These are phyloP conservation scores for Oryctes rhinoceros DNA, from an alignment of 1,140 invertebrate genomes.

Conservation along the genomic window DNA sequence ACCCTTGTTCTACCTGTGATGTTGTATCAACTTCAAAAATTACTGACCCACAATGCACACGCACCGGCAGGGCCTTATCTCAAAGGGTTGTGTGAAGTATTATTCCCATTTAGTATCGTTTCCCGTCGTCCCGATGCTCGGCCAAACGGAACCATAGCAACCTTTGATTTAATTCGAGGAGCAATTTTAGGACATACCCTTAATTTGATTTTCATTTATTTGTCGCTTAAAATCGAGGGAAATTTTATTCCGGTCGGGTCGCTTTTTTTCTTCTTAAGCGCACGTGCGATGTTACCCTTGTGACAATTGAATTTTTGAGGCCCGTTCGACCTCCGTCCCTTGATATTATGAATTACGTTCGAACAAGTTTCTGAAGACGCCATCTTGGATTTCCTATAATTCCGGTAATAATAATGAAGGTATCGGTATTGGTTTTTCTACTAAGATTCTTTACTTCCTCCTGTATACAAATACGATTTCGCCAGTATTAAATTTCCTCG, in stretches of 20 bases:
- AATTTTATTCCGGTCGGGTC: neutral
- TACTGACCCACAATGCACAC: slow-evolving; percentile 4
- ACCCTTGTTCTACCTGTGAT: slow-evolving; percentile 46
- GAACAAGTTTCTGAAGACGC: no score
- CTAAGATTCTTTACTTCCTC: neutral
- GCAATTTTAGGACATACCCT: slow-evolving; percentile 33
- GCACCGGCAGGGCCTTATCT: neutral
- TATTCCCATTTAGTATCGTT: slow-evolving; percentile 43
- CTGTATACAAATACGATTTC: slow-evolving; percentile 8
- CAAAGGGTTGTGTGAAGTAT: slow-evolving; percentile 30
- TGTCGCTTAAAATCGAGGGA: slow-evolving; percentile 12
- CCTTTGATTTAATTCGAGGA: slow-evolving; percentile 46
- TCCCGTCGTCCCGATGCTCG: neutral
- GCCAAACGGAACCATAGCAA: slow-evolving; percentile 45
- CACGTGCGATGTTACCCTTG: neutral
- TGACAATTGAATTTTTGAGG: neutral
- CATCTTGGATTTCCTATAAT: no score
- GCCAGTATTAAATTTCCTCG: slow-evolving; percentile 21
- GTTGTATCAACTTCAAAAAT: slow-evolving; percentile 50
- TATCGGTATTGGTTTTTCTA: no score
- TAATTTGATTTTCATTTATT: slow-evolving; percentile 37
- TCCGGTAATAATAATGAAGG: no score
- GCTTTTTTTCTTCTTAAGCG: neutral
- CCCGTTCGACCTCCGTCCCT: neutral
- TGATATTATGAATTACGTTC: no score